Conservation (phyloP, 2,113 vertebrate species). For the Procavia capensis region DNA sequence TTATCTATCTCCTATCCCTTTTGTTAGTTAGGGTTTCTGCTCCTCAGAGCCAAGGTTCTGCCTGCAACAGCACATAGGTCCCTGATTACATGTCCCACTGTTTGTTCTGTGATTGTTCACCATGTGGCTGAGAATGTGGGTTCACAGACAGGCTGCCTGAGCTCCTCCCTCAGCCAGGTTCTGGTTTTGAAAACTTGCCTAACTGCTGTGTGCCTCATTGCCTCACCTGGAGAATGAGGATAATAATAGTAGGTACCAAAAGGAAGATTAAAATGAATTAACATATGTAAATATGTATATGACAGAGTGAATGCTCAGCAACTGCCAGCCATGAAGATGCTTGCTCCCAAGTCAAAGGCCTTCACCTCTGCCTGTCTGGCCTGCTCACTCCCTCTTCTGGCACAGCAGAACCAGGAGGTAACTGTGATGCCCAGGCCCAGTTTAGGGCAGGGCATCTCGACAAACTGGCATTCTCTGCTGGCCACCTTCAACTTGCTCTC, state of each 20-base stretch:
- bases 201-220: not conserved
- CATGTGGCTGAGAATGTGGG: not conserved
- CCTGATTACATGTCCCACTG: not conserved
- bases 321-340: not conserved
- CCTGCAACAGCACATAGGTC: fast-evolving
- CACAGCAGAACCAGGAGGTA: not conserved
- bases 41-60: not conserved
- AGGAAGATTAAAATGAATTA: not conserved
- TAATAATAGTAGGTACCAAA: not conserved
- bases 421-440: not conserved
- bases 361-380: too few species aligned
- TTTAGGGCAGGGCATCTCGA: not conserved
- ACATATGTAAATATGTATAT: not conserved
- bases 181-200: not conserved
- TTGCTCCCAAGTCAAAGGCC: not conserved
- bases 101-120: not conserved
- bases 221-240: not conserved
- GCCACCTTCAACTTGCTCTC: not conserved
- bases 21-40: not conserved
- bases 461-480: not conserved
- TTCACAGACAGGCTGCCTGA: not conserved
- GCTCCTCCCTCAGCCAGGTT: not conserved
- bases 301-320: not conserved
- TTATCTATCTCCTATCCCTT: not conserved
- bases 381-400: not conserved